Base-by-base conservation (phyloP, 2,113 vertebrate species). In the Zeus faber region DNA sequence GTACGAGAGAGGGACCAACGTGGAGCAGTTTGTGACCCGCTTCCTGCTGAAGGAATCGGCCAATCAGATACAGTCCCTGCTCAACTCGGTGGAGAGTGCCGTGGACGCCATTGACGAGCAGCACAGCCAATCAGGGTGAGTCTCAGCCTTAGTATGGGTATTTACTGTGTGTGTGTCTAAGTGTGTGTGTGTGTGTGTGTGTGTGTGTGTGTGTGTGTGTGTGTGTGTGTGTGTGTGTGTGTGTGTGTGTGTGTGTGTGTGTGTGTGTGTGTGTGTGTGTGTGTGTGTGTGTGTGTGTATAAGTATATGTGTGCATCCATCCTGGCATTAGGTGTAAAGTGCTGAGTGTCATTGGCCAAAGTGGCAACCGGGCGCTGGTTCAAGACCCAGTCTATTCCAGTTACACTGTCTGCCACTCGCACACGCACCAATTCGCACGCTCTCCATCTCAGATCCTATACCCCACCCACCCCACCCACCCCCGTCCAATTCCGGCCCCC, bases 51-150 rank as follows among this genome's bases (percentile, higher is more conserved):
- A 98, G 87, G 95, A 98, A 82, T 96, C 95, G 0, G 94, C 96
- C 20, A 98, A 86, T 89, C 96, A 99, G 88, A 95, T 96, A 63
- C 95, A 97, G 87, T 98, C 96, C 0, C 91, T 99, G 63, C 91
- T 99, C 57, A 97, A 84, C 85, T 99, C 96, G 0, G 96, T 98
- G 84, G 96, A 99, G 80, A 98, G 96, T 0, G 96, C 97, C 0
- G 95, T 98, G 74, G 97, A 97, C 7, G 97, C 94, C 41, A 98
- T 98, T 0, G 96, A 99, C 0, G 94, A 99, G 65, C 97, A 99
- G 77, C 95, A 92, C 84, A 91, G 87, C 87, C 93, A 93, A 6
- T 56, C 84, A 71, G 89, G 94, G 95, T 96, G 66, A n/a, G 89
- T 13, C 25, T 22, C 5, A 4, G 43, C 13, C 5, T 11, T 14